Conservation (phyloP, 2,888 invertebrate genomes). For the Pristionchus exspectatus region DNA sequence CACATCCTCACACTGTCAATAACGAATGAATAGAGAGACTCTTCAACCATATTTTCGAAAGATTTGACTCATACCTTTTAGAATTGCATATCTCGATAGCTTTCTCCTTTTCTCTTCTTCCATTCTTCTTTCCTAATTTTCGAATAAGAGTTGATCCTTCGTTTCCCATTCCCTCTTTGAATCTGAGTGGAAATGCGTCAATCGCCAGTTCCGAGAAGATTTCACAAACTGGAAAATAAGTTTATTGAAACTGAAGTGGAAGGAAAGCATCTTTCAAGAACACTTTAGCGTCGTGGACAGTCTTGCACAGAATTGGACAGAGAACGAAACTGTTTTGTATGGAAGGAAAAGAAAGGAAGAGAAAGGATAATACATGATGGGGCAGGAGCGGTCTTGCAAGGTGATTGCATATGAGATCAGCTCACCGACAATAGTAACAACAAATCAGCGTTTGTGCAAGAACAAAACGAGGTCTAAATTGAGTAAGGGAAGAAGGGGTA, state of each 20-base stretch:
- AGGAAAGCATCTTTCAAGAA: neutral
- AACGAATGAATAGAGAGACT: no score
- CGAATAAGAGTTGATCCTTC: conserved; percentile 66
- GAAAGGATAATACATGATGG: neutral
- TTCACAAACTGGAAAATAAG: neutral
- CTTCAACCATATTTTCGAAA: neutral
- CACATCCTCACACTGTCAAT: no score
- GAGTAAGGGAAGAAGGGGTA: neutral
- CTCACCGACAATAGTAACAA: neutral
- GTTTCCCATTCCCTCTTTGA: conserved; percentile 64
- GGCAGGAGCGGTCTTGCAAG: neutral
- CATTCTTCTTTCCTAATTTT: conserved; percentile 59
- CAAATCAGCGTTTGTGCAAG: neutral
- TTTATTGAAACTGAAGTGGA: neutral
- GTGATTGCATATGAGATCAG: neutral
- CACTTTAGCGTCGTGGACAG: neutral
- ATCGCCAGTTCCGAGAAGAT: conserved; percentile 31
- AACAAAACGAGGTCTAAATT: conserved; percentile 33
- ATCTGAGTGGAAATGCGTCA: neutral
- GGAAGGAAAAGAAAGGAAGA: neutral
- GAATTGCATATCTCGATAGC: conserved; percentile 3
- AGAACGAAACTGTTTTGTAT: neutral
- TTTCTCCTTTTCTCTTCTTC: conserved; percentile 16
- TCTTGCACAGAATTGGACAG: neutral
- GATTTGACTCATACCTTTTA: neutral